A percentile compares a stretch with the other conserved stretches of the same genome.
Conservation (phyloP, 1,140 invertebrate genomes). For the Drosophila lini region DNA sequence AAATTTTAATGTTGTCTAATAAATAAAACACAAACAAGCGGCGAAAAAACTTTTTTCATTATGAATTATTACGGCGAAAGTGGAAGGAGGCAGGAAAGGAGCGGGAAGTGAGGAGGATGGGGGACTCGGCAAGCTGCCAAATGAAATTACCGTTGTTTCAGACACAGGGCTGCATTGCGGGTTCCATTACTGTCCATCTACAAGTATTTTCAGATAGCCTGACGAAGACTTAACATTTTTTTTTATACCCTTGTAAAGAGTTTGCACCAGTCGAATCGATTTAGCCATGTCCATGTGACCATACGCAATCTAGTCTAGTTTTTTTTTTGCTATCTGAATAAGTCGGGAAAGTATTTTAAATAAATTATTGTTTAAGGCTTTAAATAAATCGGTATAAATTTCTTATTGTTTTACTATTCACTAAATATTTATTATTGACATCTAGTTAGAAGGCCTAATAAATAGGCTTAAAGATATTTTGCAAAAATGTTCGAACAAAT, state of each 20-base stretch:
- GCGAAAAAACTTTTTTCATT: slow-evolving; percentile 75
- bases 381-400: too few relatives aligned
- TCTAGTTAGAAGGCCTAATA: too few relatives aligned
- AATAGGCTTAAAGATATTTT: too few relatives aligned
- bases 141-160: slow-evolving; percentile 53
- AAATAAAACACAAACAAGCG: slow-evolving; percentile 48
- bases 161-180: slow-evolving; percentile 53
- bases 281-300: too few relatives aligned
- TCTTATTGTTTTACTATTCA: too few relatives aligned
- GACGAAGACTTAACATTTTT: background rate
- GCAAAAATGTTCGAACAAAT: too few relatives aligned
- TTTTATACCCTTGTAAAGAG: background rate
- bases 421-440: too few relatives aligned
- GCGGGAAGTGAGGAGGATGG: background rate
- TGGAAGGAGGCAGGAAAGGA: slow-evolving; percentile 1
- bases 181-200: slow-evolving; percentile 46
- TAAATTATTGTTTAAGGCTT: too few relatives aligned
- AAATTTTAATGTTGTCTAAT: slow-evolving; percentile 48
- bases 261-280: too few relatives aligned
- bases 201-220: background rate
- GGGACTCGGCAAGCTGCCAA: slow-evolving; percentile 22
- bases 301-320: too few relatives aligned
- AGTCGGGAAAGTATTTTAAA: too few relatives aligned
- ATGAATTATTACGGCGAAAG: slow-evolving; percentile 73
- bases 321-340: too few relatives aligned